Base-by-base conservation (phyloP, 2,888 invertebrate genomes). In the Fragum sueziense region DNA sequence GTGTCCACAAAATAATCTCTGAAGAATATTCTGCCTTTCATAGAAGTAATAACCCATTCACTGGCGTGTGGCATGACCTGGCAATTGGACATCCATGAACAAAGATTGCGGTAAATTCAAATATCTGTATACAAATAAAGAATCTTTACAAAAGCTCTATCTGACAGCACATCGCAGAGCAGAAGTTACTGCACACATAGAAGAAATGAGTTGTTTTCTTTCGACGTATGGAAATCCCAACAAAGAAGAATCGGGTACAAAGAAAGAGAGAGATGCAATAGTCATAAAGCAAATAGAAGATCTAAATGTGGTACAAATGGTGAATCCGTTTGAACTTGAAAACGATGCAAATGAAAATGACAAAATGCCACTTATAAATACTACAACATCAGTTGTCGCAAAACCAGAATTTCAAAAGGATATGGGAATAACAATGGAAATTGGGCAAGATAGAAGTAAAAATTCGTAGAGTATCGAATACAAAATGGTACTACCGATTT, bases 1-100 rank as follows among this genome's bases (percentile, higher is more conserved):
- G 33, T 2, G n/a, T 69, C 22, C 47, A 67, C 52, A 4, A 54
- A n/a, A 68, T 22, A 14, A 34, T 68, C 27, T 68, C 68, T 6
- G 29, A 57, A 1, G 68, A 37, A 57, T 25, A 52, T 7, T n/a
- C 68, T 54, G 62, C 52, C 41, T 41, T 67, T 29, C 37, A 74
- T 25, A 34, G 68, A 22, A 57, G 37, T 34, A 25, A 25, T 41
- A 69, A 69, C 14, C 61, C 78, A 62, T 74, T 78, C 65, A 61
- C 61, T 62, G 74, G 57, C 17, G 69, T 74, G 17, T 74, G 78
- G 70, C 70, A 78, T 47, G 69, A 78, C 47, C 61, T 74, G 78
- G 78, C 61, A 17, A 59, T 78, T 11, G 52, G 69, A 33, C 76
- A 76, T 57, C 68, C 7, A 29, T 67, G n/a, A 78, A 70, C 62